Evolutionary conservation across 1,140 invertebrate species (phyloP), one percentile per base, ranked within the genome.

Genomic region (Eueides isabella): DNA sequence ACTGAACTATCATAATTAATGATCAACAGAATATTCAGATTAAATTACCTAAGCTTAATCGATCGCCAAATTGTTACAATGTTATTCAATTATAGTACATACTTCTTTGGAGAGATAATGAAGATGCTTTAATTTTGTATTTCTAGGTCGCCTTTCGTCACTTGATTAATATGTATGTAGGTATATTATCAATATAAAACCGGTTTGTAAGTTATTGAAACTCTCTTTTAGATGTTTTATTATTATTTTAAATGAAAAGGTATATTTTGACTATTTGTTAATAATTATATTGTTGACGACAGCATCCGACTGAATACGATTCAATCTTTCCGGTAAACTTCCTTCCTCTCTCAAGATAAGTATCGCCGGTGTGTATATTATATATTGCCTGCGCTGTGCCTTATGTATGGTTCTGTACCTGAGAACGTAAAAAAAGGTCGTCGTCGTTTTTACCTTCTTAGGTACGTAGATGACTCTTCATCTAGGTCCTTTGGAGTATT

Each of bases 121-220:
- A 23, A 26, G 48, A 55, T 55, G 48, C 48, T 55, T 26, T 55
- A 55, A 55, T 55, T 55, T 23, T 3, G 9, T 55, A 55, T 55
- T 55, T 55, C 19, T 55, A 55, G 48, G 48, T 55, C 48, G 26
- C 23, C 48, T 55, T 55, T 55, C 23, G 48, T 55, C 19, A 26
- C 23, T 1, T 26, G 48, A 55, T 55, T 55, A n/a, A n/a, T n/a
- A n/a, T n/a, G n/a, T n/a, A n/a, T n/a, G n/a, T n/a, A n/a, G 23
- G 6, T 55, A 55, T 44, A 26, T 61, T 48, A 33, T 61, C 55
- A 62, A 19, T n/a, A 33, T 62, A 31, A 44, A 69, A 71, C 61
- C 19, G 9, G 67, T 71, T 41, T 41, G 41, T 7, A 33, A 4
- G 19, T 23, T 12, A 55, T 55, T 26, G 26, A 23, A 26, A 11